A percentile compares a stretch with the other conserved stretches of the same genome.
Conservation (phyloP, 2,797 vertebrate genomes). For the Eidolon dupreanum region DNA sequence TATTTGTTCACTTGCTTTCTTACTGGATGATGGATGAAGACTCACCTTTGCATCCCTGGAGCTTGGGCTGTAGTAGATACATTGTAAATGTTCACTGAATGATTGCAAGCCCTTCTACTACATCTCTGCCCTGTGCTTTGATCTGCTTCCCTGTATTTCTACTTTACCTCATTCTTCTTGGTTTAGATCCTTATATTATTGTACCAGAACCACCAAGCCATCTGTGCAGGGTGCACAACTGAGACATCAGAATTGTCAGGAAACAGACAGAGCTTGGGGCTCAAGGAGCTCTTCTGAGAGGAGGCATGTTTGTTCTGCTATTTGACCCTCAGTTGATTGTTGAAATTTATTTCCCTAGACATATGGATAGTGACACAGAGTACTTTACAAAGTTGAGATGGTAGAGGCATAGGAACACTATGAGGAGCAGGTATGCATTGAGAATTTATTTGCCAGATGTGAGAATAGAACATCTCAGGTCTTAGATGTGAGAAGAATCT, state of each 20-base stretch:
- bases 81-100: background rate
- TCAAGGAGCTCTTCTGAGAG: background rate
- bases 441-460: background rate
- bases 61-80: background rate
- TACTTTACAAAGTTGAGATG: background rate
- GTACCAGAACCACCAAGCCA: background rate
- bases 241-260: background rate
- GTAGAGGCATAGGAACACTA: background rate
- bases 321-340: background rate
- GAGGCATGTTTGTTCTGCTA: background rate
- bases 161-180: background rate
- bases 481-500: background rate
- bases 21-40: background rate
- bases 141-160: background rate
- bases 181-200: background rate
- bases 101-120: background rate
- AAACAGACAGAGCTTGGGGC: background rate
- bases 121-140: background rate
- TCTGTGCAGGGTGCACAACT: background rate
- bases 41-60: background rate
- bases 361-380: background rate
- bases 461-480: background rate
- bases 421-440: background rate
- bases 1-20: background rate
- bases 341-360: background rate